Evolutionary conservation across 2,888 invertebrate genomes (phyloP), one percentile per base, ranked within the genome.

Genomic region (Spatulosminthurus flaviceps): DNA sequence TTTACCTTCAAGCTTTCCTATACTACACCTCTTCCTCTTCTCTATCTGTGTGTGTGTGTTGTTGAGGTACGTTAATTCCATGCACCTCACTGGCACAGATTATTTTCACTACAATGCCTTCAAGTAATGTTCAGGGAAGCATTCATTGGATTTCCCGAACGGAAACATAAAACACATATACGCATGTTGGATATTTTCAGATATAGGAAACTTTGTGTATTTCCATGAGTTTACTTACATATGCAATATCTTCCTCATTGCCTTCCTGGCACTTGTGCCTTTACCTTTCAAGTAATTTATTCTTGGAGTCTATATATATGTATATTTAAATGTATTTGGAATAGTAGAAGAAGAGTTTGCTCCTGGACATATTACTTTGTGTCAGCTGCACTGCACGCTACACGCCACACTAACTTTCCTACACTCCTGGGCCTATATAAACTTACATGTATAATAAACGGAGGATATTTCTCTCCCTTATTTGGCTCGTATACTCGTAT

Each of bases 161-260:
- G 74, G 74, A 74, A 74, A 74, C 74, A 74, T 74, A 74, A 74
- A 73, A 73, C 28, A 61, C 28, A 42, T 71, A 51, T 19, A 19
- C 51, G 16, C 16, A 19, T 51, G n/a, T 51, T 51, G 51, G 51
- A 51, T 51, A 51, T n/a, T n/a, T n/a, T n/a, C n/a, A n/a, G n/a
- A n/a, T n/a, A n/a, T n/a, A n/a, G n/a, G n/a, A n/a, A n/a, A n/a
- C n/a, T n/a, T n/a, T n/a, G n/a, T n/a, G n/a, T 9, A 9, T 13
- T 41, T 41, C 7, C 13, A 41, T 41, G 41, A 13, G 51, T 51
- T 51, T 16, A 5, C 51, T 51, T n/a, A 34, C 34, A 34, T 34
- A 34, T 34, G 9, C 34, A 34, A 34, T 34, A 34, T 34, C 34
- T 34, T 34, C 34, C 9, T 34, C 34, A 34, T 34, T 34, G 34